A percentile compares a stretch with the other conserved stretches of the same genome.
Conservation (phyloP, 2,113 vertebrate genomes). For the Mormyrus iriodes region DNA sequence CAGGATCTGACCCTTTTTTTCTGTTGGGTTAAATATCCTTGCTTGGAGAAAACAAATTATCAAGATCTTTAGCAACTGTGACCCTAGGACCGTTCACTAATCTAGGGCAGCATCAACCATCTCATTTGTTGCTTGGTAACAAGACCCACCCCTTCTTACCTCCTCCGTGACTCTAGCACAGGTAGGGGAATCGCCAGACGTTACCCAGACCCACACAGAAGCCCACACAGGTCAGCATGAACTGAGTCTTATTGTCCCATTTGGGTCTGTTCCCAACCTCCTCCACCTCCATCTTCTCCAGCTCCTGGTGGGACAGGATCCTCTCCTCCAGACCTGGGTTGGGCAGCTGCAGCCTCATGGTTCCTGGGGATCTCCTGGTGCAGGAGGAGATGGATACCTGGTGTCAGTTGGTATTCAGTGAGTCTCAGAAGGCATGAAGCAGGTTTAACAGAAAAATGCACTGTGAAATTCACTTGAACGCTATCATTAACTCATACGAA, state of each 20-base stretch:
- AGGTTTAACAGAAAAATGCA: background rate
- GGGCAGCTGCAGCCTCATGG: slow-evolving; percentile 68
- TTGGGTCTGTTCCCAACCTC: slow-evolving; percentile 72
- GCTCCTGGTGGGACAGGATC: slow-evolving; percentile 66
- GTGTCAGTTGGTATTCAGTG: background rate
- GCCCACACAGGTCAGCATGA: slow-evolving; percentile 84
- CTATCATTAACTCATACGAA: background rate
- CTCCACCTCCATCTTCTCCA: slow-evolving; percentile 70
- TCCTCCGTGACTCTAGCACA: slow-evolving; percentile 90
- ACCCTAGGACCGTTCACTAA: background rate
- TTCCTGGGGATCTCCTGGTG: slow-evolving; percentile 28
- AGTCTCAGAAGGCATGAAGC: background rate
- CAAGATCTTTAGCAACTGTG: background rate
- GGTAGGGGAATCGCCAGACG: slow-evolving; percentile 87
- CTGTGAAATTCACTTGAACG: background rate
- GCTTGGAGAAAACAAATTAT: background rate
- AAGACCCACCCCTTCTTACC: slow-evolving; percentile 52
- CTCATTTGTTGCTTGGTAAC: background rate
- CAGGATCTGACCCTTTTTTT: background rate
- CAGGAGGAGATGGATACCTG: background rate
- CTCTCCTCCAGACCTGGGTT: slow-evolving; percentile 76
- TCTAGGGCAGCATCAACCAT: background rate
- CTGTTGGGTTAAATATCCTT: background rate
- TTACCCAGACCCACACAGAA: slow-evolving; percentile 84
- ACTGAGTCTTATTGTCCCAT: slow-evolving; percentile 89